phyloP scores from a whole-genome alignment of 30 jellyfish, hydroid and myxozoan genomes.

The Rhopilema esculentum region DNA sequence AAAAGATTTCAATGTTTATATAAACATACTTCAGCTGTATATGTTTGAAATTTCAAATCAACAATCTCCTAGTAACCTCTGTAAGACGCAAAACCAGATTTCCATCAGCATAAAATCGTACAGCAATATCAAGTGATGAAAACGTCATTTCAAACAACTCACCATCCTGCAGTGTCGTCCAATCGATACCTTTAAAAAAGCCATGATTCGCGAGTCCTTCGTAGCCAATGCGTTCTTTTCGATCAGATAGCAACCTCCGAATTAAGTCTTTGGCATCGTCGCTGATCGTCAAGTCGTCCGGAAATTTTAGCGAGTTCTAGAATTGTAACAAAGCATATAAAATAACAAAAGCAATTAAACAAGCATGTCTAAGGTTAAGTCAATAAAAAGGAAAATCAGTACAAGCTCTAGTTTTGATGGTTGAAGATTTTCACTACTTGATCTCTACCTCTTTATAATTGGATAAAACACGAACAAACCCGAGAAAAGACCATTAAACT shows the following conservation, averaged over 20 bases:
- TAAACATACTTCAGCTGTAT: background rate
- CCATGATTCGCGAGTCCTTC: constrained; percentile 95
- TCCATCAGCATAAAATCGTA: background rate
- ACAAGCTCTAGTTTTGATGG: too few relatives aligned
- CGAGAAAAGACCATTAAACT: too few relatives aligned
- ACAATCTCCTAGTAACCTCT: too few relatives aligned
- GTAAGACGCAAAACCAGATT: background rate
- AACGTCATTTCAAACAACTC: background rate
- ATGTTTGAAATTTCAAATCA: background rate
- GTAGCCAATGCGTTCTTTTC: constrained; percentile 90
- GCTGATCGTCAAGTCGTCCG: constrained; percentile 94
- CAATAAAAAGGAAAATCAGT: too few relatives aligned
- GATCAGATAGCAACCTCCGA: constrained; percentile 91
- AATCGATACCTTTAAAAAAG: constrained; percentile 95
- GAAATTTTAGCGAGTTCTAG: constrained; percentile 95
- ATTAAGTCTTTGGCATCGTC: constrained; percentile 96
- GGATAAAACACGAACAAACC: too few relatives aligned
- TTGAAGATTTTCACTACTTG: too few relatives aligned
- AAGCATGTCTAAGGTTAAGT: background rate
- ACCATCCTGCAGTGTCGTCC: constrained; percentile 99
- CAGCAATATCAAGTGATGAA: background rate
- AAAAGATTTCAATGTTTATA: background rate
- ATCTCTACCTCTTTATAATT: too few relatives aligned
- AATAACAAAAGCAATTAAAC: background rate
- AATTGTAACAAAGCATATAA: background rate